Evolutionary conservation across 2,113 vertebrate genomes (phyloP), one percentile per base, ranked within the genome.

Genomic region (Brachirus orientalis): DNA sequence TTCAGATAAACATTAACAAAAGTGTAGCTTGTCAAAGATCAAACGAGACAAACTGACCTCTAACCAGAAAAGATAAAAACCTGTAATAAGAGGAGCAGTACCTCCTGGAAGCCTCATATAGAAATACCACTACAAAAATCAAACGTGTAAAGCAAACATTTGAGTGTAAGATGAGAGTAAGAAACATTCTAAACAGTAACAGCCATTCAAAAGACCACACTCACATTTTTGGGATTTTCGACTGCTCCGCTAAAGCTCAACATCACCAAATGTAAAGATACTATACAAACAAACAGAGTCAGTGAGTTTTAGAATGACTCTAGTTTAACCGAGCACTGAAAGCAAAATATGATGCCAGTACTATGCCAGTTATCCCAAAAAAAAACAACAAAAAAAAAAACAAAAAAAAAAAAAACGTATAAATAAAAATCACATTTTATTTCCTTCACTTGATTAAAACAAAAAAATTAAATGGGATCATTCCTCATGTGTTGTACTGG

Each of bases 121-220:
- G 22, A 66, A 57, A 58, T 35, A 50, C 9, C 38, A 69, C 52
- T 37, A 63, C 16, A 53, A 46, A 55, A 53, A 53, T 8, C 60
- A 17, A 35, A 16, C 44, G 54, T n/a, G 16, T 18, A 57, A n/a
- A n/a, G n/a, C n/a, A n/a, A n/a, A n/a, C n/a, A n/a, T n/a, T n/a
- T n/a, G n/a, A 72, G 60, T 16, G 41, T 56, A 19, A 33, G 41
- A 64, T 38, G 28, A 45, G 22, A 48, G 5, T 61, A n/a, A 55
- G 38, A 79, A 57, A 72, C 63, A 75, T 79, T 80, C 37, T 61
- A 72, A 86, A 68, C 50, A 62, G 60, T 51, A 33, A 66, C 41
- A 79, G 67, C 57, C 50, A n/a, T n/a, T n/a, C n/a, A n/a, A 53
- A 60, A 79, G 17, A 70, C 28, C 16, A 65, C 14, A 48, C 19